Evolutionary conservation across 2,113 vertebrate genomes (phyloP).

Genomic region (Corythaixoides concolor): DNA sequence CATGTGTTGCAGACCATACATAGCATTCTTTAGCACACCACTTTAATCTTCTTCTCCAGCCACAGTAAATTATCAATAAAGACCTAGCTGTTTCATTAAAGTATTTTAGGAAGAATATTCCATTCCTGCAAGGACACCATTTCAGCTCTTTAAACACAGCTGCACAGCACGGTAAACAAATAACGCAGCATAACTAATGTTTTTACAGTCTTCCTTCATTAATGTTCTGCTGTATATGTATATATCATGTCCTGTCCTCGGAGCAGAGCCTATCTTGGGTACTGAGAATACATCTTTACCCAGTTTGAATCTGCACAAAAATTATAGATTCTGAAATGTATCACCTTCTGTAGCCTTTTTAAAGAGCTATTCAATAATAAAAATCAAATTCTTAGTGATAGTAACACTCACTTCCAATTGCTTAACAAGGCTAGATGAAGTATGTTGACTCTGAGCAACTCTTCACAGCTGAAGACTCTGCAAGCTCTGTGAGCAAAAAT

Average conservation of each 20-base stretch:
- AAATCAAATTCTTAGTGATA: neutral
- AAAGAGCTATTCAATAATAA: neutral
- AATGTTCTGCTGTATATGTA: neutral
- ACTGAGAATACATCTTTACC: neutral
- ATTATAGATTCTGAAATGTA: neutral
- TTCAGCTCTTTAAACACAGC: neutral
- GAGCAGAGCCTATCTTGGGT: neutral
- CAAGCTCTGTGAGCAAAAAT: neutral
- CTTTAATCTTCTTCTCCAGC: neutral
- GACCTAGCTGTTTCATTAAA: neutral
- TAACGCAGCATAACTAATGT: neutral
- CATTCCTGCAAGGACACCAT: neutral
- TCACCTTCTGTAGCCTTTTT: neutral
- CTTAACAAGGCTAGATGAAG: neutral
- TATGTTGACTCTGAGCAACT: neutral
- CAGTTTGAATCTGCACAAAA: neutral
- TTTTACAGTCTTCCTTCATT: neutral
- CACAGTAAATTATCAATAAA: neutral
- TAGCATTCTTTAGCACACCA: neutral
- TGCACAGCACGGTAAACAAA: neutral
- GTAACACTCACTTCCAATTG: neutral
- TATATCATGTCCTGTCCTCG: neutral
- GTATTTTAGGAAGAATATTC: neutral
- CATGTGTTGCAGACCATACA: neutral
- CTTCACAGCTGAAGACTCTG: neutral